These are phyloP conservation scores for Thymelicus lineola DNA, from an alignment of 2,888 invertebrate genomes.

Conservation along the genomic window DNA sequence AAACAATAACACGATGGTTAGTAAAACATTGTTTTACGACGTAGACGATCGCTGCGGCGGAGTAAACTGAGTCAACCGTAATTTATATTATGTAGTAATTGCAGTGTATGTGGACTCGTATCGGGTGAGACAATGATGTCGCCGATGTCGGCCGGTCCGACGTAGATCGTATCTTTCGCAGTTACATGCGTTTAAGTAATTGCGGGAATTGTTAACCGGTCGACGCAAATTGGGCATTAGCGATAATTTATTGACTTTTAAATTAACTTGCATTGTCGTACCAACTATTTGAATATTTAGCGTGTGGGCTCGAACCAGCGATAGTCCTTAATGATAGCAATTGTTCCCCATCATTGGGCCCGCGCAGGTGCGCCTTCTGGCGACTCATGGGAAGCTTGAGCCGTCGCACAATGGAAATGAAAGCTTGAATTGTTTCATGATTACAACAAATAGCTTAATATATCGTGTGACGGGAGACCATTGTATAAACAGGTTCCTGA, in stretches of 20 bases:
- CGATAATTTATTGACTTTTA: slow-evolving; percentile 83
- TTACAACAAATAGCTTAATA: slow-evolving; percentile 34
- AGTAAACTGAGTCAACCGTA: slow-evolving; percentile 75
- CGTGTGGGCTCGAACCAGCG: slow-evolving; percentile 69
- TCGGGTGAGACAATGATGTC: slow-evolving; percentile 75
- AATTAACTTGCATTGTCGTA: slow-evolving; percentile 79
- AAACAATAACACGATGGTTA: slow-evolving; percentile 65
- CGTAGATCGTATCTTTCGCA: slow-evolving; percentile 79
- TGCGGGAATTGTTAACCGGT: slow-evolving; percentile 83
- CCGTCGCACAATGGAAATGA: slow-evolving; percentile 30
- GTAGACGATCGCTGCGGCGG: slow-evolving; percentile 72
- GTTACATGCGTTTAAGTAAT: slow-evolving; percentile 85
- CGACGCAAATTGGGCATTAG: slow-evolving; percentile 85
- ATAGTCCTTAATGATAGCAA: slow-evolving; percentile 79
- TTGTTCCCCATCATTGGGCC: slow-evolving; percentile 79
- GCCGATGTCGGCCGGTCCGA: slow-evolving; percentile 57
- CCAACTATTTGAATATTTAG: slow-evolving; percentile 79
- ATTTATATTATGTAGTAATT: slow-evolving; percentile 81
- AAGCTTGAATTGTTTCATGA: slow-evolving; percentile 32
- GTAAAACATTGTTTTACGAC: slow-evolving; percentile 77
- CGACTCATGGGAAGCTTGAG: slow-evolving; percentile 45
- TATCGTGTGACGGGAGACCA: slow-evolving; percentile 6
- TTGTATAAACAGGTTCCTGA: slow-evolving; percentile 3
- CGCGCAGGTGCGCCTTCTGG: slow-evolving; percentile 73
- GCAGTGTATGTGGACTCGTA: slow-evolving; percentile 68